phyloP scores from a whole-genome alignment of 2,113 vertebrate genomes.

The Panthera leo region DNA sequence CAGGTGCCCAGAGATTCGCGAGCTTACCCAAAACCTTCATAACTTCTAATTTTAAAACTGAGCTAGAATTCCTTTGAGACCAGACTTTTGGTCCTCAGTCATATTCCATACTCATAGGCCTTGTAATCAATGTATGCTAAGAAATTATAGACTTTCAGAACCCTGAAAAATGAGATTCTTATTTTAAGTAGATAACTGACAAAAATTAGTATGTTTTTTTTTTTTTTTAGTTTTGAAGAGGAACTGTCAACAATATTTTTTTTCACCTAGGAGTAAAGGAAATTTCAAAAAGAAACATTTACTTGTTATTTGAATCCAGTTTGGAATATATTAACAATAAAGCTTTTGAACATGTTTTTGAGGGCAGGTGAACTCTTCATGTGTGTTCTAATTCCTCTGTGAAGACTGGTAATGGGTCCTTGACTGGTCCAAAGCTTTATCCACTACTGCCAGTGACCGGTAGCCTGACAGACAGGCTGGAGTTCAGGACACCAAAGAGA shows the following conservation, averaged over 20 bases:
- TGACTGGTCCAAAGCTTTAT: not conserved
- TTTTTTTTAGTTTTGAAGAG: not conserved
- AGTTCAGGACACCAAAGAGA: not conserved
- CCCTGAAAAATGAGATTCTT: not conserved
- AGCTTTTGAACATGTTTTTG: not conserved
- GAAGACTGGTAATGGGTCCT: not conserved
- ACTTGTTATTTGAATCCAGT: not conserved
- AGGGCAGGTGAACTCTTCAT: not conserved
- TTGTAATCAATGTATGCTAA: constrained; percentile 20
- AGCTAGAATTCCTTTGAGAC: constrained; percentile 71
- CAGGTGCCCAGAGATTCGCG: constrained; percentile 73
- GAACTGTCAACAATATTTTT: not conserved
- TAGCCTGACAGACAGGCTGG: not conserved
- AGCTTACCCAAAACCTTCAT: constrained; percentile 69
- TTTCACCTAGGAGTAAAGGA: not conserved
- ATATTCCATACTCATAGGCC: not conserved
- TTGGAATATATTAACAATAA: not conserved
- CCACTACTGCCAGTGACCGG: not conserved
- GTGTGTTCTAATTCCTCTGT: not conserved
- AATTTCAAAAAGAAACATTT: constrained; percentile 7
- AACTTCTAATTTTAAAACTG: constrained; percentile 75
- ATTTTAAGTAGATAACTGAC: constrained; percentile 23
- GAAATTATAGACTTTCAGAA: constrained; percentile 32
- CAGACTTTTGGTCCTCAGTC: constrained; percentile 61
- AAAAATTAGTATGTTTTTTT: not conserved